A percentile compares a stretch with the other conserved stretches of the same genome.
Conservation (phyloP, 2,888 invertebrate species). For the Drosophila subquinaria region DNA sequence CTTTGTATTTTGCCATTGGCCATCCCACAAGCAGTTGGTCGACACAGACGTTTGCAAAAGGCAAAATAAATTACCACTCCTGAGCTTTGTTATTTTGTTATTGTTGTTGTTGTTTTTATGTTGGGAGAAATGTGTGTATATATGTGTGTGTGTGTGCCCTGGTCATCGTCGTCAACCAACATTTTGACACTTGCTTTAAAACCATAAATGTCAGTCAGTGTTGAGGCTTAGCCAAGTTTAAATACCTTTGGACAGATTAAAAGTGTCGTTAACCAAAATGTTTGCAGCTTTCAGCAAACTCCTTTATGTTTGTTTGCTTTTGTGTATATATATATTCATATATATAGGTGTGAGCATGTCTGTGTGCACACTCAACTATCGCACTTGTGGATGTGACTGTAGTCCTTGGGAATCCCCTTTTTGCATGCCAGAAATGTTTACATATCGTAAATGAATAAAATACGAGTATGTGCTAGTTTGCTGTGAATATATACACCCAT, state of each 20-base stretch:
- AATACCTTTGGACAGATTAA: slow-evolving; percentile 85
- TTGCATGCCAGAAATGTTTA: not conserved
- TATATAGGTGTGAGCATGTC: slow-evolving; percentile 6
- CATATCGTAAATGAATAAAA: not conserved
- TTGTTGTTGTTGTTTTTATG: slow-evolving; percentile 23
- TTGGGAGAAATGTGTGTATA: slow-evolving; percentile 6
- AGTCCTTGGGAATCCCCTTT: slow-evolving; percentile 2
- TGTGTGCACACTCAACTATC: slow-evolving; percentile 37
- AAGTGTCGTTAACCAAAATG: slow-evolving; percentile 82
- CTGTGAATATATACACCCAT: not conserved
- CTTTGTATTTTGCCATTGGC: slow-evolving; percentile 47
- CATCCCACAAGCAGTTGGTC: slow-evolving; percentile 41
- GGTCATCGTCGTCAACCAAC: slow-evolving; percentile 72
- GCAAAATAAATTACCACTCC: slow-evolving; percentile 83
- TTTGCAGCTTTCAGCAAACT: slow-evolving; percentile 44
- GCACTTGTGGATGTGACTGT: slow-evolving; percentile 48
- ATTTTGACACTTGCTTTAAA: slow-evolving; percentile 84
- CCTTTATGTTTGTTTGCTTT: not conserved
- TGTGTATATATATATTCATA: slow-evolving; percentile 13
- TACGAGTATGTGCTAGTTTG: not conserved
- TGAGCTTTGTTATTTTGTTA: slow-evolving; percentile 23
- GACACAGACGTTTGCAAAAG: slow-evolving; percentile 47
- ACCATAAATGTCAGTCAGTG: slow-evolving; percentile 84
- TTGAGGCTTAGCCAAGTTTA: slow-evolving; percentile 83
- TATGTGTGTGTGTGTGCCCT: slow-evolving; percentile 9